A percentile compares a stretch with the other conserved stretches of the same genome.
These are phyloP conservation scores for Neotoxoptera formosana DNA, from an alignment of 1,140 invertebrate genomes.

Conservation along the genomic window DNA sequence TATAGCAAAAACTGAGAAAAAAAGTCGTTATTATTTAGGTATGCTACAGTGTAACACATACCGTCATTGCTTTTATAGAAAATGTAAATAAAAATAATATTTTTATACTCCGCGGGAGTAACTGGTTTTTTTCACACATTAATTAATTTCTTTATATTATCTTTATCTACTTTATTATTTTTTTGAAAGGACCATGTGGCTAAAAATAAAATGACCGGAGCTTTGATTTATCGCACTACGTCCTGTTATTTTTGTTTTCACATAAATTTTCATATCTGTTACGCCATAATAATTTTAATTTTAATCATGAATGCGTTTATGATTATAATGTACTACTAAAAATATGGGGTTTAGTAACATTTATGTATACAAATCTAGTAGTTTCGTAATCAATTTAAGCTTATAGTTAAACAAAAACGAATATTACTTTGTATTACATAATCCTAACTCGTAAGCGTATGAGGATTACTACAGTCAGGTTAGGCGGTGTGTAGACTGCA, in stretches of 20 bases:
- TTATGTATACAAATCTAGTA: neutral
- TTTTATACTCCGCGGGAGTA: neutral
- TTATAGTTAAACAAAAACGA: neutral
- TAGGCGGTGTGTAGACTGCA: no score
- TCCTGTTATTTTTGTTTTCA: neutral
- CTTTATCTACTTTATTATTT: constrained; percentile 1
- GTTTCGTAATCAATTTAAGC: neutral
- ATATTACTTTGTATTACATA: neutral
- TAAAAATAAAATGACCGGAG: neutral
- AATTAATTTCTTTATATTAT: constrained; percentile 20
- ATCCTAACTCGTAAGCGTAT: neutral
- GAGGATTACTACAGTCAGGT: neutral
- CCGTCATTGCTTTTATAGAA: neutral
- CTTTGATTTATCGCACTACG: neutral
- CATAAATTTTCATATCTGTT: neutral
- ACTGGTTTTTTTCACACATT: neutral
- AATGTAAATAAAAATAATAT: constrained; percentile 17
- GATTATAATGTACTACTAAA: neutral
- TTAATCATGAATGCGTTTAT: neutral
- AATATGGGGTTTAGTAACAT: neutral
- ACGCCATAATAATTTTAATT: neutral
- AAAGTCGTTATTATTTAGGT: neutral
- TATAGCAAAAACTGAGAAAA: neutral
- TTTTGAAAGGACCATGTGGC: neutral
- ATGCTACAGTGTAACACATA: neutral